Percentiles rank a stretch among this genome's conserved stretches.
phyloP scores from a whole-genome alignment of 2,797 vertebrate genomes.

The Sciurus vulgaris region DNA sequence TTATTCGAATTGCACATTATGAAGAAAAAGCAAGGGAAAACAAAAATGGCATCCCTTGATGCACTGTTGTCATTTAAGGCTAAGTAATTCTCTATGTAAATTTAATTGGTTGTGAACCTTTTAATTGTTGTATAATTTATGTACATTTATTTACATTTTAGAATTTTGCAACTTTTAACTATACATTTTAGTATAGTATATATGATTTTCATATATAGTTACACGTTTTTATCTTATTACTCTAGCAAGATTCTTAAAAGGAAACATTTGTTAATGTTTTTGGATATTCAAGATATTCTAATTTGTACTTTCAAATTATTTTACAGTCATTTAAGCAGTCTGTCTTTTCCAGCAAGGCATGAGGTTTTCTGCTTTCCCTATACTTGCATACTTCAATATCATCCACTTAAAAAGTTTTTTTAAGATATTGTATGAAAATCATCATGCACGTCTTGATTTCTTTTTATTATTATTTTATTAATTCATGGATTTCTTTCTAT shows the following conservation, averaged over 20 bases:
- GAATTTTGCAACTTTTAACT: background rate
- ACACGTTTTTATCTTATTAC: background rate
- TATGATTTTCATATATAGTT: background rate
- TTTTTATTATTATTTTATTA: background rate
- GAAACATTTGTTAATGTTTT: background rate
- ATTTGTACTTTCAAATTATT: background rate
- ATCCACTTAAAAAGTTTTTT: too few species aligned
- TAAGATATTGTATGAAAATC: background rate
- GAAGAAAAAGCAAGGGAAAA: background rate
- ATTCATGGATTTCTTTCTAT: too few species aligned
- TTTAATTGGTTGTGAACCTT: background rate
- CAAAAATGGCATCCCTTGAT: background rate
- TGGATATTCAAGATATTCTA: background rate
- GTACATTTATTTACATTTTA: background rate
- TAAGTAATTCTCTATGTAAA: background rate
- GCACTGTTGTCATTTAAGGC: background rate
- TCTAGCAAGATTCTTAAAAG: background rate
- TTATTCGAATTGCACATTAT: background rate
- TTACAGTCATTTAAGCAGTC: background rate
- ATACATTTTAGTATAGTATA: background rate
- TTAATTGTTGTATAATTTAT: background rate
- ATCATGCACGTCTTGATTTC: background rate
- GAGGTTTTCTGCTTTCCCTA: background rate
- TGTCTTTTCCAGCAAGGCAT: background rate
- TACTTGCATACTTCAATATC: too few species aligned